Percentiles rank a stretch among this genome's conserved stretches.
phyloP scores from a whole-genome alignment of 2,797 vertebrate species.

The Uromys caudimaculatus region DNA sequence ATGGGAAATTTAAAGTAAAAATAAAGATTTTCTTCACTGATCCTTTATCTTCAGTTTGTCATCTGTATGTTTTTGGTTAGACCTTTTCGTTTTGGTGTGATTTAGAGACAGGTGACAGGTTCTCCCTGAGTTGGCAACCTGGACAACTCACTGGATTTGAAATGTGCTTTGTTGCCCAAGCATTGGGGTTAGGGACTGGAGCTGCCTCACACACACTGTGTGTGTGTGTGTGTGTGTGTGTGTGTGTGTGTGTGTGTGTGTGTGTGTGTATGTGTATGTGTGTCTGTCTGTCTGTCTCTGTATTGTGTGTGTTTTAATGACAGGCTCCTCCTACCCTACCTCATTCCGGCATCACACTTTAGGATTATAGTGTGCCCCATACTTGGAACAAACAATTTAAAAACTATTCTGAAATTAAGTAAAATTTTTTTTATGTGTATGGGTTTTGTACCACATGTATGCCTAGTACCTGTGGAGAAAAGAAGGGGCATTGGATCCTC shows the following conservation, averaged over 20 bases:
- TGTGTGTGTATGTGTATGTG: background rate
- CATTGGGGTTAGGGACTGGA: background rate
- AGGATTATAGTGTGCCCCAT: background rate
- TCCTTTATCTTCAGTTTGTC: background rate
- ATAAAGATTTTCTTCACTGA: background rate
- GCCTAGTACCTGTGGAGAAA: background rate
- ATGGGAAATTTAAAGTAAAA: conserved; percentile 9
- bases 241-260: background rate
- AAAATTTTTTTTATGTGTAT: background rate
- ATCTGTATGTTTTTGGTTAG: background rate
- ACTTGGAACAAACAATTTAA: background rate
- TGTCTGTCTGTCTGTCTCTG: background rate
- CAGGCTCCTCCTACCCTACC: background rate
- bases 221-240: background rate
- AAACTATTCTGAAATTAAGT: background rate
- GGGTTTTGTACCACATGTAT: background rate
- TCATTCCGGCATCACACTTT: background rate
- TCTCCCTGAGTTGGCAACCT: background rate
- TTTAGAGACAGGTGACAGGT: background rate
- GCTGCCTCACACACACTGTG: background rate
- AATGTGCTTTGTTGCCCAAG: background rate
- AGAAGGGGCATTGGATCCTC: background rate
- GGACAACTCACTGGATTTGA: background rate
- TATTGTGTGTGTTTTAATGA: background rate
- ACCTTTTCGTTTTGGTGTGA: background rate